Base-by-base conservation (phyloP, 1,140 invertebrate genomes). In the Saccostrea glomerata region DNA sequence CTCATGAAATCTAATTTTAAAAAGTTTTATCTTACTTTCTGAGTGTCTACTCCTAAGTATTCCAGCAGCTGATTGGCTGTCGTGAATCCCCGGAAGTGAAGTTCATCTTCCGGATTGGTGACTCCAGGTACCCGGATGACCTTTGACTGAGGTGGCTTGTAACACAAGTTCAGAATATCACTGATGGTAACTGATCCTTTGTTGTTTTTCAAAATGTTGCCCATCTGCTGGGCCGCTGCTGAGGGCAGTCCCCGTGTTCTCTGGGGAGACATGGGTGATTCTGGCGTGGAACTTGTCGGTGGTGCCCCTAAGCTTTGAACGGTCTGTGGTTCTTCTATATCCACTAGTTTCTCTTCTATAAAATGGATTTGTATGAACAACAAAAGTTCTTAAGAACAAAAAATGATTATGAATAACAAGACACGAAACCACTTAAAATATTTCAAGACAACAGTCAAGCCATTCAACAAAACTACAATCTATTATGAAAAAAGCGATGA, bases 131-230 rank as follows among this genome's bases (percentile, higher is more conserved):
- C 91, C 54, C 90, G 88, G 84, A 93, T 94, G 30, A 93, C 91
- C 84, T 92, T 92, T n/a, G 91, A 88, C 82, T 91, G 89, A 13
- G 90, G 77, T 0, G 92, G 92, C 84, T 93, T 94, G 36, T 92
- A 90, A 87, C 94, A 94, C 9, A 94, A 88, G 12, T 89, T 89
- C 20, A 94, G 86, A 66, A 94, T 93, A 85, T 94, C 93, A 25
- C 89, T 89, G 70, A 94, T 94, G 47, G 93, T 93, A 23, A 94
- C 93, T 23, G 92, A 91, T 13, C 93, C 94, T 86, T 93, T 93
- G 82, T 92, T 93, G 70, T 88, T 66, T 86, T 92, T 92, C 7
- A 94, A 89, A 30, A 92, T 91, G 47, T 89, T 91, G 90, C 90
- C 91, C 93, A 94, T 94, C 89, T 92, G 91, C 89, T 94, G 89